Evolutionary conservation across 2,888 invertebrate genomes (phyloP).

Genomic region (Himalopsyche japonica): DNA sequence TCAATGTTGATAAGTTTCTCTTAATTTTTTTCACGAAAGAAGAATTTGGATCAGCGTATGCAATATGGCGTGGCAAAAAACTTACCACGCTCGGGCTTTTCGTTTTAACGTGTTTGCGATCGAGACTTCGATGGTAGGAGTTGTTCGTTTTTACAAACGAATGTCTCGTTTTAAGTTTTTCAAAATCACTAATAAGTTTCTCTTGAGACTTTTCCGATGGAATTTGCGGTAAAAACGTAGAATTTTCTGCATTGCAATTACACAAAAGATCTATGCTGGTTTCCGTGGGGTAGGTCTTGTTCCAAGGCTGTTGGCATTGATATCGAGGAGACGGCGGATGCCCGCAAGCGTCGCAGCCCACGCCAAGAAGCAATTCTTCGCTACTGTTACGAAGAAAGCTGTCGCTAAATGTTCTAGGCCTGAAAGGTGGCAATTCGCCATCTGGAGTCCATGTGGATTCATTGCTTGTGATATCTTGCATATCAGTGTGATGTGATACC

Average conservation of each 20-base stretch:
- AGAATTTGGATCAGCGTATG: conserved; percentile 54
- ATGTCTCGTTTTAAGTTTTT: conserved; percentile 28
- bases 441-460: conserved; percentile 26
- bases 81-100: conserved; percentile 57
- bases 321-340: conserved; percentile 49
- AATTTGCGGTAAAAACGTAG: conserved; percentile 11
- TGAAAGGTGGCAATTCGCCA: conserved; percentile 46
- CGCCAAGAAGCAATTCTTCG: conserved; percentile 57
- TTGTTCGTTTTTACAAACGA: conserved; percentile 34
- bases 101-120: conserved; percentile 56
- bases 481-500: conserved; percentile 20
- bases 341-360: conserved; percentile 58
- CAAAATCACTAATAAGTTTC: conserved; percentile 23
- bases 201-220: conserved; percentile 21
- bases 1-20: conserved; percentile 57
- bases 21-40: conserved; percentile 59
- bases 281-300: conserved; percentile 48
- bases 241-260: conserved; percentile 55
- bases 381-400: conserved; percentile 59
- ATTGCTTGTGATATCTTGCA: conserved; percentile 4
- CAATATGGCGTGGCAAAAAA: conserved; percentile 58
- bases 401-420: conserved; percentile 58
- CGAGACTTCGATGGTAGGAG: conserved; percentile 53
- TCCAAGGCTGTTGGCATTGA: conserved; percentile 48
- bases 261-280: conserved; percentile 56